Evolutionary conservation across 1,140 invertebrate genomes (phyloP).

Genomic region (Aphidius gifuensis): DNA sequence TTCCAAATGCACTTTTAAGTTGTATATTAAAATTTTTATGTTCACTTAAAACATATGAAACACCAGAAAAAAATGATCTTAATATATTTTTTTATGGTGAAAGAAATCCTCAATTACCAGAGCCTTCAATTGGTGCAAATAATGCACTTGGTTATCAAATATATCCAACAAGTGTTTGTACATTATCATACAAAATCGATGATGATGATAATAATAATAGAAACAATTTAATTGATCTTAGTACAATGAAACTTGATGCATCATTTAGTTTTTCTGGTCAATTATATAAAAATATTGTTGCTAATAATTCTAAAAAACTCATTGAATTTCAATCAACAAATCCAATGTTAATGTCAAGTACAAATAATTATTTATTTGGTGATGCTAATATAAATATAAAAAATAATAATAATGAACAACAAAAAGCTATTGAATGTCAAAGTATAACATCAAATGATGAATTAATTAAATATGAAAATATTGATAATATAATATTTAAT

Average conservation of each 20-base stretch:
- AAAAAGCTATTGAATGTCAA: too few relatives aligned
- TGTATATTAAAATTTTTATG: slow-evolving; percentile 38
- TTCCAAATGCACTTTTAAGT: slow-evolving; percentile 25
- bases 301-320: neutral
- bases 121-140: slow-evolving; percentile 25
- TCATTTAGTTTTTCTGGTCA: slow-evolving; percentile 12
- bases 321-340: neutral
- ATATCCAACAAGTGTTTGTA: slow-evolving; percentile 44
- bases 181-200: slow-evolving; percentile 42
- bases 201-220: slow-evolving; percentile 26
- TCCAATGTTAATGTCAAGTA: neutral
- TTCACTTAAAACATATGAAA: slow-evolving; percentile 37
- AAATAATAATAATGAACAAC: too few relatives aligned
- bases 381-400: neutral
- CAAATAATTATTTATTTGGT: neutral
- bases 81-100: slow-evolving; percentile 16
- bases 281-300: slow-evolving; percentile 1
- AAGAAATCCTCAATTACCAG: slow-evolving; percentile 24
- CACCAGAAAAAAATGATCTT: slow-evolving; percentile 29
- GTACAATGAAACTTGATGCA: slow-evolving; percentile 1
- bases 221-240: slow-evolving; percentile 11
- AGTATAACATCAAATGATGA: too few relatives aligned
- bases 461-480: too few relatives aligned
- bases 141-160: slow-evolving; percentile 38
- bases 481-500: too few relatives aligned